Conservation (phyloP, 2,888 invertebrate species). For the Monochamus alternatus region DNA sequence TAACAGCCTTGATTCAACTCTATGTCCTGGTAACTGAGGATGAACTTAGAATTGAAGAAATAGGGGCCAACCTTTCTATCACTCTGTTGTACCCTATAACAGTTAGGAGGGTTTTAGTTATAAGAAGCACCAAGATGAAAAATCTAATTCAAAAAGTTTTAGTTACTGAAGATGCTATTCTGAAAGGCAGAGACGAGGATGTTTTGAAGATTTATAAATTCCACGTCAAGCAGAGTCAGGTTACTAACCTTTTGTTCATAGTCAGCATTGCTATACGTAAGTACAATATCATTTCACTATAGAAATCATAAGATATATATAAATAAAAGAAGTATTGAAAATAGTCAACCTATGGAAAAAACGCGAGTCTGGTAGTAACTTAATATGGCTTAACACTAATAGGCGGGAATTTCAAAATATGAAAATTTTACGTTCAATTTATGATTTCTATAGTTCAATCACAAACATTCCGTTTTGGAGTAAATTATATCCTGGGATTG, state of each 20-base stretch:
- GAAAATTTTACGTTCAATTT: too few species aligned
- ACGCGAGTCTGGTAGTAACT: too few species aligned
- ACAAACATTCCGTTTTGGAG: too few species aligned
- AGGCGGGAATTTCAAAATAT: too few species aligned
- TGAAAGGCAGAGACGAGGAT: constrained; percentile 40
- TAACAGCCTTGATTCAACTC: constrained; percentile 41
- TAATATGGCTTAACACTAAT: too few species aligned
- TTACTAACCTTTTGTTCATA: constrained; percentile 45
- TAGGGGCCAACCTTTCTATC: constrained; percentile 51
- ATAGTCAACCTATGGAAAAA: too few species aligned
- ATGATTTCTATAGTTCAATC: too few species aligned
- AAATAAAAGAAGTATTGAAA: too few species aligned
- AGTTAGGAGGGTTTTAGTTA: constrained; percentile 47
- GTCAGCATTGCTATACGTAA: constrained; percentile 48
- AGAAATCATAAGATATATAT: too few species aligned
- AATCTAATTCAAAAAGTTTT: constrained; percentile 49
- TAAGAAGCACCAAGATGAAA: constrained; percentile 44
- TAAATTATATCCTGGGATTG: too few species aligned
- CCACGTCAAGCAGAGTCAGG: constrained; percentile 44
- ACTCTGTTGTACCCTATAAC: constrained; percentile 51
- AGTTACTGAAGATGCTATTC: constrained; percentile 47
- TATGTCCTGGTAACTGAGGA: constrained; percentile 34
- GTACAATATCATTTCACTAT: not conserved
- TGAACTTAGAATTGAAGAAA: constrained; percentile 40
- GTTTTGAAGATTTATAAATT: constrained; percentile 45